Evolutionary conservation across 2,113 vertebrate genomes (phyloP).

Genomic region (Chamaea fasciata): DNA sequence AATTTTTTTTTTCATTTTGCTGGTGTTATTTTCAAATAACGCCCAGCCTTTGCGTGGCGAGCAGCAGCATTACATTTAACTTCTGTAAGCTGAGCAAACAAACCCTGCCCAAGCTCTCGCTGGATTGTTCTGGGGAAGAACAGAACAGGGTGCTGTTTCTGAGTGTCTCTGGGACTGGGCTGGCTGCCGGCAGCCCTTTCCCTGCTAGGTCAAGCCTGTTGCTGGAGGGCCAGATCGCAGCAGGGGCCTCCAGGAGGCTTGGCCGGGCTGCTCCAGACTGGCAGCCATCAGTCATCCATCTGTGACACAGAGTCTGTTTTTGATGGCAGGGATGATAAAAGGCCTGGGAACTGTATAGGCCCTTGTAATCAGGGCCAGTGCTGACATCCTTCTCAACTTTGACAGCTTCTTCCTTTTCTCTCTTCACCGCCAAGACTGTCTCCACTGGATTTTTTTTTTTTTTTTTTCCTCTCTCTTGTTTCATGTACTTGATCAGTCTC

Average conservation of each 20-base stretch:
- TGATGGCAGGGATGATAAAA: slow-evolving; percentile 88
- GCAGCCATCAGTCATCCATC: slow-evolving; percentile 82
- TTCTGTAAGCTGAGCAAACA: slow-evolving; percentile 64
- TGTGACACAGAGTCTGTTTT: slow-evolving; percentile 74
- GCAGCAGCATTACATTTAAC: slow-evolving; percentile 42
- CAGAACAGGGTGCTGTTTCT: slow-evolving; percentile 62
- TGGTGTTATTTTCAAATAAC: neutral
- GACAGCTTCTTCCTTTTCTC: slow-evolving; percentile 95
- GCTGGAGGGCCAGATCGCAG: slow-evolving; percentile 68
- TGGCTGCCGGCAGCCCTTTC: slow-evolving; percentile 70
- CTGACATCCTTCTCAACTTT: slow-evolving; percentile 96
- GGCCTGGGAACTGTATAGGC: slow-evolving; percentile 86
- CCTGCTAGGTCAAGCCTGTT: slow-evolving; percentile 71
- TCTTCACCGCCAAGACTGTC: slow-evolving; percentile 79
- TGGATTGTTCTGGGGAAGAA: slow-evolving; percentile 40
- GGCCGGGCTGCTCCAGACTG: slow-evolving; percentile 71
- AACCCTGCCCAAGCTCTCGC: slow-evolving; percentile 30
- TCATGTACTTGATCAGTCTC: slow-evolving; percentile 91
- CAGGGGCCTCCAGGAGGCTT: slow-evolving; percentile 65
- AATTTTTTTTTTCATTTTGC: neutral
- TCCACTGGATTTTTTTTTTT: slow-evolving; percentile 69
- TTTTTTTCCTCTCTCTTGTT: slow-evolving; percentile 72
- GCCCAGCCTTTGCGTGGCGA: slow-evolving; percentile 7
- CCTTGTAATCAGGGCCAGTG: slow-evolving; percentile 92
- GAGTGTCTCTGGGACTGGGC: slow-evolving; percentile 76